These are phyloP conservation scores for Caenorhabditis virilis DNA, from an alignment of 2,888 invertebrate genomes.

Conservation along the genomic window DNA sequence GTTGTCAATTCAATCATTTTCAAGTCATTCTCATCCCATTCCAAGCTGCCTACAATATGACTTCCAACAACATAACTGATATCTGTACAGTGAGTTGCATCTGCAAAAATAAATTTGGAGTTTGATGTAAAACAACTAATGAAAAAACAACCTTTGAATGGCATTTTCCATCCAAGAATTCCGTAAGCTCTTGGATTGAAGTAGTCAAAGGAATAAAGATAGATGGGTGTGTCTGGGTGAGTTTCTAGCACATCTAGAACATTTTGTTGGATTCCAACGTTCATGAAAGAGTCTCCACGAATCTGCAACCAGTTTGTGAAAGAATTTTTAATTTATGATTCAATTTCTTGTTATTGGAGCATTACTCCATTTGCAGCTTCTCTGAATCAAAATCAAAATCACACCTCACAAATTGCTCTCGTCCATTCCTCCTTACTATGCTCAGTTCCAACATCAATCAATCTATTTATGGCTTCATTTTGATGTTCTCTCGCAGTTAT, in stretches of 20 bases:
- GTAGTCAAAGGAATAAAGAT: conserved; percentile 56
- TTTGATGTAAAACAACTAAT: neutral
- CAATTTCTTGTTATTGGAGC: no score
- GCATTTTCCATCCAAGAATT: conserved; percentile 50
- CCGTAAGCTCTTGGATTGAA: conserved; percentile 54
- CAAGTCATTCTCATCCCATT: conserved; percentile 52
- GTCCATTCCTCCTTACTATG: conserved; percentile 34
- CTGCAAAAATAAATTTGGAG: conserved; percentile 30
- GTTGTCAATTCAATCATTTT: conserved; percentile 54
- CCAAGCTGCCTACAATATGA: conserved; percentile 52
- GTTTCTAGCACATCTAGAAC: conserved; percentile 30
- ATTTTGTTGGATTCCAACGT: conserved; percentile 30
- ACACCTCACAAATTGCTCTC: conserved; percentile 16
- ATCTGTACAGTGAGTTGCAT: conserved; percentile 62
- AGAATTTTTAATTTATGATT: no score
- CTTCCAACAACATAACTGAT: conserved; percentile 60
- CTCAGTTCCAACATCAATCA: conserved; percentile 30
- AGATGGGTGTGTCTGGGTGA: conserved; percentile 41
- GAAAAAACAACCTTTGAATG: conserved; percentile 31
- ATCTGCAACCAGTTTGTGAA: conserved; percentile 1
- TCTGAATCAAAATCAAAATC: no score
- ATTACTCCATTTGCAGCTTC: no score
- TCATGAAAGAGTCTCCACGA: conserved; percentile 34
- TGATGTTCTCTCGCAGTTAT: conserved; percentile 19
- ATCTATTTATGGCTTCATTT: conserved; percentile 14